A percentile compares a stretch with the other conserved stretches of the same genome.
These are phyloP conservation scores for Ophioninae sp. DNA, from an alignment of 2,888 invertebrate species.

Conservation along the genomic window DNA sequence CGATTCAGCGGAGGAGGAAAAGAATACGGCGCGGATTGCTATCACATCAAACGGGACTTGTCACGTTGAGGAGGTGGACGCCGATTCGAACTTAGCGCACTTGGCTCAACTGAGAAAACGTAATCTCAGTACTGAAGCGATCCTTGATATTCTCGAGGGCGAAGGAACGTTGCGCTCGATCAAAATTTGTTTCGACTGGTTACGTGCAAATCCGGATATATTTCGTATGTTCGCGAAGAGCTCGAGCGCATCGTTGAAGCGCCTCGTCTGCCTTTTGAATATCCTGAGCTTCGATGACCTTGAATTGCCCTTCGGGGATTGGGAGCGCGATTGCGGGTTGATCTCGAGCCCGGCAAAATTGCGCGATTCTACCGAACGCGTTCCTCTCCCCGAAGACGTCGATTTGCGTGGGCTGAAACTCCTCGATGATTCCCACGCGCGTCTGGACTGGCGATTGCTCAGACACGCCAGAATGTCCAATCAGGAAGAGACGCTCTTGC, in stretches of 20 bases:
- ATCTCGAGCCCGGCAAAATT: conserved; percentile 81
- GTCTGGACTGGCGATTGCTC: conserved; percentile 87
- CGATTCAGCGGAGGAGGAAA: conserved; percentile 59
- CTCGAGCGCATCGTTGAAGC: conserved; percentile 90
- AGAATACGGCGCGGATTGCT: conserved; percentile 38
- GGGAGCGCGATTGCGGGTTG: conserved; percentile 68
- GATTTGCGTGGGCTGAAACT: conserved; percentile 87
- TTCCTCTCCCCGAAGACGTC: conserved; percentile 90
- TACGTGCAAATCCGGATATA: conserved; percentile 89
- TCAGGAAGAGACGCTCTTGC: conserved; percentile 88
- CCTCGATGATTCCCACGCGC: conserved; percentile 86
- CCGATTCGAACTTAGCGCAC: conserved; percentile 43
- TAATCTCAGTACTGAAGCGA: conserved; percentile 80
- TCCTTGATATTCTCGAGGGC: conserved; percentile 48
- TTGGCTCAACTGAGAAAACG: conserved; percentile 72
- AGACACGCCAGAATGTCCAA: conserved; percentile 83
- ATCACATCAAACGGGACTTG: conserved; percentile 46
- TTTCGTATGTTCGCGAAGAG: conserved; percentile 90
- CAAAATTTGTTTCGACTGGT: conserved; percentile 92
- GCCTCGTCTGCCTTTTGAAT: conserved; percentile 91
- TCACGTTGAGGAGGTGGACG: conserved; percentile 62
- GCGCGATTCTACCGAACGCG: conserved; percentile 84
- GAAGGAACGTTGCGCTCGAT: conserved; percentile 80
- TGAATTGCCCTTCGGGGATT: conserved; percentile 74
- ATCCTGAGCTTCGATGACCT: conserved; percentile 88